A percentile compares a stretch with the other conserved stretches of the same genome.
Evolutionary conservation across 2,113 vertebrate species (phyloP).

Genomic region (Vombatus ursinus): DNA sequence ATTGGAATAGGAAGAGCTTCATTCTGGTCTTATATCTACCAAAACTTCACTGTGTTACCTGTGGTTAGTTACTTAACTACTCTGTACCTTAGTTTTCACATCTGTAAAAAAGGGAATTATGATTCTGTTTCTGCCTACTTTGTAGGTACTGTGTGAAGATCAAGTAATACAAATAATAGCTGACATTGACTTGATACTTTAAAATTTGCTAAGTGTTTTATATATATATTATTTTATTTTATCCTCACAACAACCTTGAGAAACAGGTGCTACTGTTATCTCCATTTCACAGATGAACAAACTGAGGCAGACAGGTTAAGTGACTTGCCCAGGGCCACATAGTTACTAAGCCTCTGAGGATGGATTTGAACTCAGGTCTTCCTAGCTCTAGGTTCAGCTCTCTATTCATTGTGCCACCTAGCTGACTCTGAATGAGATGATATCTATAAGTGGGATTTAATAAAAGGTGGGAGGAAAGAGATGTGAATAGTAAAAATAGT

Average conservation of each 20-base stretch:
- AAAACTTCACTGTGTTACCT: background rate
- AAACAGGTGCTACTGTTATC: too few species aligned
- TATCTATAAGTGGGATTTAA: background rate
- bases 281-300: background rate
- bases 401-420: background rate
- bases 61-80: constrained; percentile 6
- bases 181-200: too few species aligned
- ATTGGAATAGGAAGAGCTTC: too few species aligned
- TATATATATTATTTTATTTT: too few species aligned
- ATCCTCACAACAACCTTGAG: too few species aligned
- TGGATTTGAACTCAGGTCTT: background rate
- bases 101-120: background rate
- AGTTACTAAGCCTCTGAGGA: background rate
- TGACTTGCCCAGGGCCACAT: background rate
- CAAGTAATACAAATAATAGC: background rate
- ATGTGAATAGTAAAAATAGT: background rate
- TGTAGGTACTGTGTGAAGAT: background rate
- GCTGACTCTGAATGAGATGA: background rate
- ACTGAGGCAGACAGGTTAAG: background rate
- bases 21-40: background rate
- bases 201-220: too few species aligned
- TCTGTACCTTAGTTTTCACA: background rate
- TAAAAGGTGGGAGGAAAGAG: background rate
- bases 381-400: background rate
- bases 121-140: background rate